Percentiles rank a stretch among this genome's conserved stretches.
Conservation (phyloP, 2,113 vertebrate species). For the Donacobius atricapilla region DNA sequence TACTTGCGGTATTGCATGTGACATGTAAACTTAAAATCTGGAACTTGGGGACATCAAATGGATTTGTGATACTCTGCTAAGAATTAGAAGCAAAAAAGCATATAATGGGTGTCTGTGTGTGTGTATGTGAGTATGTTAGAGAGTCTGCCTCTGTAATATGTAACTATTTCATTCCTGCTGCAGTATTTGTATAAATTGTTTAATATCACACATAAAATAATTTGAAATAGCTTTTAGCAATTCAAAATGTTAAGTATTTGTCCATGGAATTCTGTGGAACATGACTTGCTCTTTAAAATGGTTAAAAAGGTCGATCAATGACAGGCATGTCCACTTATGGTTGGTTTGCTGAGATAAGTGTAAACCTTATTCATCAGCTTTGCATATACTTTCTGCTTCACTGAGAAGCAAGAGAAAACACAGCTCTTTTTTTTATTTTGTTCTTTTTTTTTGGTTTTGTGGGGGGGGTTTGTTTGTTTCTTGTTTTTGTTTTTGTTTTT, state of each 20-base stretch:
- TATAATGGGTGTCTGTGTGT: not conserved
- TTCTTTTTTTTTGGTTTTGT: no score
- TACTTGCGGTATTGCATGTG: not conserved
- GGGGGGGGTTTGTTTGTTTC: no score
- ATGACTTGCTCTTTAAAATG: not conserved
- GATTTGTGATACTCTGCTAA: not conserved
- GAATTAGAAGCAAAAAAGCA: not conserved
- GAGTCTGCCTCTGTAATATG: not conserved
- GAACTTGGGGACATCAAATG: not conserved
- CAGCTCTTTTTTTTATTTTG: not conserved
- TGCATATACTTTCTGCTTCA: not conserved
- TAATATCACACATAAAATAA: not conserved
- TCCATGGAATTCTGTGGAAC: not conserved
- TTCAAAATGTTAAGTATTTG: not conserved
- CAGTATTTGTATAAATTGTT: not conserved
- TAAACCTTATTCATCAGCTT: not conserved
- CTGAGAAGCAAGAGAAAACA: not conserved
- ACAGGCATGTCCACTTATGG: not conserved
- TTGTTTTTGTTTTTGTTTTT: no score
- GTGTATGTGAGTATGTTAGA: not conserved
- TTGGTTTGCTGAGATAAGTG: not conserved
- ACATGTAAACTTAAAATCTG: not conserved
- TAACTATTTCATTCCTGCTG: not conserved
- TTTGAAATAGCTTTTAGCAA: not conserved
- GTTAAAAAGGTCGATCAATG: not conserved